Evolutionary conservation across 1,140 invertebrate species (phyloP).

Genomic region (Andricus grossulariae): DNA sequence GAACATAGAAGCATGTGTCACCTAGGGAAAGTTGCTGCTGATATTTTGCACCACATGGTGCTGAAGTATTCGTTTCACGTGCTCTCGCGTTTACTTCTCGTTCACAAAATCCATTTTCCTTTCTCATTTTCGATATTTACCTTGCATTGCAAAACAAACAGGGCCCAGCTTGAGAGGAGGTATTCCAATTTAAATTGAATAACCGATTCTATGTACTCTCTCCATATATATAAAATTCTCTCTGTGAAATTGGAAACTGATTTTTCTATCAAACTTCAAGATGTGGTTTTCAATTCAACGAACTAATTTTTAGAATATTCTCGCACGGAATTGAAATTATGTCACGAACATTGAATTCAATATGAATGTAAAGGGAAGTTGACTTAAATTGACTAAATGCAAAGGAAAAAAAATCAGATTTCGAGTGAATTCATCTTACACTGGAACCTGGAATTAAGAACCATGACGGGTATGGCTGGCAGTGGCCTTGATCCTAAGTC

Average conservation of each 20-base stretch:
- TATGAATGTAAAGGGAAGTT: too few species aligned
- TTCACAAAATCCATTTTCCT: constrained; percentile 35
- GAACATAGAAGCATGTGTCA: constrained; percentile 17
- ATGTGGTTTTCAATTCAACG: too few species aligned
- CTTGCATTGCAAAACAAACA: constrained; percentile 17
- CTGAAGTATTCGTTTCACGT: constrained; percentile 30
- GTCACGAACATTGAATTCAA: too few species aligned
- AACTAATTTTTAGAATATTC: too few species aligned
- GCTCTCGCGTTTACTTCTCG: constrained; percentile 33
- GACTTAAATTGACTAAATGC: too few species aligned
- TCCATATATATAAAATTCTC: not conserved
- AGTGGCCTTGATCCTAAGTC: too few species aligned
- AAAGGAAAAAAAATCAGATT: too few species aligned
- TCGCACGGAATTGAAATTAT: too few species aligned
- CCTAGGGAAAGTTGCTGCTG: constrained; percentile 11
- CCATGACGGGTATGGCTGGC: too few species aligned
- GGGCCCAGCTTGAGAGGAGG: constrained; percentile 6
- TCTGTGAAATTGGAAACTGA: not conserved
- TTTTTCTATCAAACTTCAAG: not conserved
- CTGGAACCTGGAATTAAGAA: too few species aligned
- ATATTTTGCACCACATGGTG: constrained; percentile 25
- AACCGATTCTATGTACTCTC: constrained; percentile 7
- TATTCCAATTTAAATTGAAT: constrained; percentile 30
- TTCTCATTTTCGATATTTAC: constrained; percentile 31
- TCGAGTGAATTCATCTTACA: too few species aligned